phyloP scores from a whole-genome alignment of 2,113 vertebrate species.

The Zosterops borbonicus region DNA sequence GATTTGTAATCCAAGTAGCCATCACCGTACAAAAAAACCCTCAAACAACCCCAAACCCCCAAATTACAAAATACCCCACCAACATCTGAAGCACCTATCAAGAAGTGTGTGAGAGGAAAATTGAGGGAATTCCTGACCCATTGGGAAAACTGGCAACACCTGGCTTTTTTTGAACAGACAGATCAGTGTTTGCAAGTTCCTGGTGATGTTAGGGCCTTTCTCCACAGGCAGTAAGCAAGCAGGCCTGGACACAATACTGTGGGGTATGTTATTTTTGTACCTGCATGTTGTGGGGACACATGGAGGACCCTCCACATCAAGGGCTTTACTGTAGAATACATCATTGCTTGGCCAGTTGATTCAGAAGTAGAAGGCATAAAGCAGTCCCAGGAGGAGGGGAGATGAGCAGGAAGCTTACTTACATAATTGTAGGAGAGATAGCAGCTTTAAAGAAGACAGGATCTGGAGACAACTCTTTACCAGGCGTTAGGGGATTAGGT shows the following conservation, averaged over 20 bases:
- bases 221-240: not conserved
- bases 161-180: not conserved
- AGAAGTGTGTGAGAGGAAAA: not conserved
- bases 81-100: not conserved
- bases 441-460: not conserved
- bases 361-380: not conserved
- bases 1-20: not conserved
- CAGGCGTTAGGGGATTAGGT: constrained; percentile 1
- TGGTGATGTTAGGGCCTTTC: not conserved
- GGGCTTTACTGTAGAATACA: not conserved
- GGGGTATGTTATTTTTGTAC: constrained; percentile 4
- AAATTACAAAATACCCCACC: not conserved
- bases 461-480: not conserved
- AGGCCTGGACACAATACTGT: not conserved
- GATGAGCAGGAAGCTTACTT: not conserved
- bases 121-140: not conserved
- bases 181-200: constrained; percentile 13
- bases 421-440: not conserved
- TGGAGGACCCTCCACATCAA: not conserved
- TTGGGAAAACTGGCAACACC: not conserved
- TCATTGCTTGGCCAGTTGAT: not conserved
- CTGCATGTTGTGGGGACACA: not conserved
- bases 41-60: not conserved
- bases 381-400: not conserved
- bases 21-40: fast-evolving